These are phyloP conservation scores for Leptoclinus maculatus DNA, from an alignment of 2,797 vertebrate species.

Conservation along the genomic window DNA sequence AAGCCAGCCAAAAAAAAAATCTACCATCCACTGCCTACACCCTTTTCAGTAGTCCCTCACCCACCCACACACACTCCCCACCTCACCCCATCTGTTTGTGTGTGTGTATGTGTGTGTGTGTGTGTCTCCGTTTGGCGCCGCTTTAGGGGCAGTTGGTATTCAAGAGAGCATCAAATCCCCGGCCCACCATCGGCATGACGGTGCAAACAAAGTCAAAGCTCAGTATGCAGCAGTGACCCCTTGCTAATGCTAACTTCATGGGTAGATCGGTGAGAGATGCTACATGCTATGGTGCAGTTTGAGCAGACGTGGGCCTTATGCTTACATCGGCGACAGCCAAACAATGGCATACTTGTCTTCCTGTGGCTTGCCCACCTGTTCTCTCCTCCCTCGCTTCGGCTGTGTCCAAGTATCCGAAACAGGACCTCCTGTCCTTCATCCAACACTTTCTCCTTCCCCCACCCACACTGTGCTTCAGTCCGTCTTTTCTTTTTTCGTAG, in stretches of 20 bases:
- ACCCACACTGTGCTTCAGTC: conserved; percentile 5
- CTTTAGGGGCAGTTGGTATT: conserved; percentile 67
- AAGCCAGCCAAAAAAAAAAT: conserved; percentile 69
- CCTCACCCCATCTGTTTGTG: conserved; percentile 75
- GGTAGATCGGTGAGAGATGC: conserved; percentile 35
- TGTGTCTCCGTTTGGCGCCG: conserved; percentile 57
- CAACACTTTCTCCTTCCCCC: conserved; percentile 25
- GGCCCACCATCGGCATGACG: conserved; percentile 65
- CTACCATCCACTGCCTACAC: conserved; percentile 45
- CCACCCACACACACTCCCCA: conserved; percentile 61
- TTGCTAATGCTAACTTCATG: conserved; percentile 49
- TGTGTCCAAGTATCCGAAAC: conserved; percentile 44
- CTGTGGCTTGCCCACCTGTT: conserved; percentile 65
- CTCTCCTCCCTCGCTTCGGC: conserved; percentile 38
- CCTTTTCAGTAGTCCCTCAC: conserved; percentile 48
- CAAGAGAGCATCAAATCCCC: conserved; percentile 52
- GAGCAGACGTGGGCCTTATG: conserved; percentile 43
- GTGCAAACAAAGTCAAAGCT: conserved; percentile 44
- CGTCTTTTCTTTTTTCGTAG: conserved; percentile 20
- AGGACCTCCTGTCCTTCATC: conserved; percentile 48
- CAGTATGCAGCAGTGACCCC: conserved; percentile 18
- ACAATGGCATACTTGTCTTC: conserved; percentile 62
- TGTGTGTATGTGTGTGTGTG: conserved; percentile 32
- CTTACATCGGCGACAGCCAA: conserved; percentile 40
- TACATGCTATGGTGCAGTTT: conserved; percentile 38